Base-by-base conservation (phyloP, 2,888 invertebrate genomes). In the Nephrocerus scutellatus region DNA sequence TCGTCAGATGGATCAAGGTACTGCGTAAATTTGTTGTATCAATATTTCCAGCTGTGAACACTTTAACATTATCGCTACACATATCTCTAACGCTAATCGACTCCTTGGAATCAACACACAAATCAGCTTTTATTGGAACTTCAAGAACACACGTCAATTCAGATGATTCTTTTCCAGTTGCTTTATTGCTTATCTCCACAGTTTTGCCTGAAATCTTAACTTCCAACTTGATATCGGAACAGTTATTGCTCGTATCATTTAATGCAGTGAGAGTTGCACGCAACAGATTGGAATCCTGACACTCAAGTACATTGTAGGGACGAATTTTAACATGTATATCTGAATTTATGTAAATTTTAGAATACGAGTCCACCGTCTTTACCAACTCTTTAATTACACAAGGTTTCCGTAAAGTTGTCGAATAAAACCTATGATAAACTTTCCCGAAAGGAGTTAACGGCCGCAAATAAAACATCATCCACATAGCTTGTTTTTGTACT, bases 81-180 rank as follows among this genome's bases (percentile, higher is more conserved):
- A 61, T 53, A 25, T 59, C 58, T 6, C 47, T 39, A 6, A 66
- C 56, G 2, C 41, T 46, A 0, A 61, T 60, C 13, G 50, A 50
- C 13, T 46, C 47, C 3, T 48, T 44, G 2, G 52, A 46, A 0
- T 51, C 51, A 4, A 66, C 52, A 13, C 57, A 26, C 4, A 66
- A 41, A 39, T 62, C 56, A 1, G 63, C 56, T 9, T 59, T 55
- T 3, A 68, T 48, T 0, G 67, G 67, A 6, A 68, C 52, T 14
- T 57, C 59, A 2, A 68, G 30, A 8, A 50, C 38, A 36, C 61
- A 61, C n/a, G n/a, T n/a, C n/a, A n/a, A n/a, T n/a, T n/a, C n/a
- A n/a, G n/a, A n/a, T n/a, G n/a, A n/a, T n/a, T n/a, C n/a, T n/a
- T 36, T 31, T 4, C 18, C 30, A 9, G 26, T 22, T 6, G 25